Percentiles rank a stretch among this genome's conserved stretches.
phyloP scores from a whole-genome alignment of 2,797 vertebrate genomes.

The Dryobates pubescens region DNA sequence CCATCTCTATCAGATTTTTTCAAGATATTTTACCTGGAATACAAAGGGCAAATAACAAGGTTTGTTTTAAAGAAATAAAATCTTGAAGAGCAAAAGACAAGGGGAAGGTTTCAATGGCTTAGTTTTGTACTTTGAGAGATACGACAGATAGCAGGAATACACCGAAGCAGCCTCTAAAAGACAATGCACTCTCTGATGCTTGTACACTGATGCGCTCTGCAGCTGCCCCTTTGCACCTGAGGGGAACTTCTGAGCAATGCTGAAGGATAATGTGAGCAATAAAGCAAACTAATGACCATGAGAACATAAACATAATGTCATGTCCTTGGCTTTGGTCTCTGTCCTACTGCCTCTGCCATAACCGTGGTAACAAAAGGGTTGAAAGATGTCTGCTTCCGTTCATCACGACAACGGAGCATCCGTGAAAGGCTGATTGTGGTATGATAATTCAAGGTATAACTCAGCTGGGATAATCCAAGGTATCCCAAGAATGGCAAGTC shows the following conservation, averaged over 20 bases:
- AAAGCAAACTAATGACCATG: background rate
- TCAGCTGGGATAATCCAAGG: background rate
- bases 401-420: rapidly evolving
- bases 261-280: background rate
- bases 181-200: background rate
- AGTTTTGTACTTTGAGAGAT: background rate
- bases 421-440: background rate
- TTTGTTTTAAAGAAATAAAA: background rate
- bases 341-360: background rate
- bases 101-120: background rate
- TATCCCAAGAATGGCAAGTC: background rate
- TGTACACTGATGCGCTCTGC: background rate
- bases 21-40: background rate
- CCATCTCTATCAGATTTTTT: background rate
- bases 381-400: background rate
- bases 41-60: background rate
- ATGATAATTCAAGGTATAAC: background rate
- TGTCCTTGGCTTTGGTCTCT: background rate
- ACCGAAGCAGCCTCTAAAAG: background rate
- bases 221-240: background rate
- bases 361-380: background rate
- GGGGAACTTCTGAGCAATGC: background rate
- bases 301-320: rapidly evolving
- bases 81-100: background rate
- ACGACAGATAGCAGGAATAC: background rate